These are phyloP conservation scores for Odontamblyopus rebecca DNA, from an alignment of 2,797 vertebrate species.

Conservation along the genomic window DNA sequence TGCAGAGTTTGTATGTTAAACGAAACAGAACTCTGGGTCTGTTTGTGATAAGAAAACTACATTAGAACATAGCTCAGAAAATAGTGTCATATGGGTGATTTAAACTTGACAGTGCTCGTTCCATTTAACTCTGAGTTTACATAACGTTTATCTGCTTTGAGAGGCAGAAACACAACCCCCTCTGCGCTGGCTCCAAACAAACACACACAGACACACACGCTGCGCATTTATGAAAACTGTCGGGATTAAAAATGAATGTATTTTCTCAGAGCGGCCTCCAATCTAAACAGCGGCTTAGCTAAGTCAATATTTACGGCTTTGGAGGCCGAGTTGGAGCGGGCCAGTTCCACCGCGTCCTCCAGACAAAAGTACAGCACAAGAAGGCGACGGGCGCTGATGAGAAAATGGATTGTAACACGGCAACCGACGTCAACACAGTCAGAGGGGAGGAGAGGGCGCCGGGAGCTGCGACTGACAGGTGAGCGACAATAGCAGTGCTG, in stretches of 20 bases:
- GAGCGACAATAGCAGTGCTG: background rate
- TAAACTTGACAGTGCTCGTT: too few species aligned
- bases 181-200: background rate
- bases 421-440: background rate
- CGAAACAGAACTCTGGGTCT: too few species aligned
- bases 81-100: too few species aligned
- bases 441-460: background rate
- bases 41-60: too few species aligned
- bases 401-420: background rate
- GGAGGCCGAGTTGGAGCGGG: background rate
- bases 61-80: too few species aligned
- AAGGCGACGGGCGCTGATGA: background rate
- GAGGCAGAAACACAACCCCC: background rate
- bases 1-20: too few species aligned
- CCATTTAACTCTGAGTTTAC: conserved; percentile 19
- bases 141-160: conserved; percentile 4
- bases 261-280: conserved; percentile 11
- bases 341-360: background rate
- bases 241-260: conserved; percentile 8
- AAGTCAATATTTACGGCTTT: conserved; percentile 10
- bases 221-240: conserved; percentile 4
- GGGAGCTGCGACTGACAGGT: background rate
- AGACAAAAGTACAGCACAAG: background rate
- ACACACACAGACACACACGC: background rate
- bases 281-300: conserved; percentile 11